Conservation (phyloP, 2,797 vertebrate genomes). For the Morelia viridis region DNA sequence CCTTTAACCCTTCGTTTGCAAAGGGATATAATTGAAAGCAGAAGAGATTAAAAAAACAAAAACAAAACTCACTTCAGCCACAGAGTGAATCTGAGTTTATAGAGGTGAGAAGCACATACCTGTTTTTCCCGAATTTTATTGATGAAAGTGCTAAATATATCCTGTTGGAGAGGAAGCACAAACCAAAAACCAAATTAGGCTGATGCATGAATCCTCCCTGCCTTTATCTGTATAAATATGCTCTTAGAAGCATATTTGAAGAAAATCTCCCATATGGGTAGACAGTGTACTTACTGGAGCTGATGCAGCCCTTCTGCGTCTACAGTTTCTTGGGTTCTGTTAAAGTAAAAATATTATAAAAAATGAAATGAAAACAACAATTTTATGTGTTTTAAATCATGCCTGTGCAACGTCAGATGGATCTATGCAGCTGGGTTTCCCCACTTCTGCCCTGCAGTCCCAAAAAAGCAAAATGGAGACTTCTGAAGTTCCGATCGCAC, state of each 20-base stretch:
- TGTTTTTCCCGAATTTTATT: conserved; percentile 2
- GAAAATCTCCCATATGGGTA: conserved; percentile 15
- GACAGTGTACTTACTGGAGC: conserved; percentile 53
- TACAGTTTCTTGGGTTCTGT: conserved; percentile 60
- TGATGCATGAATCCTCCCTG: background rate
- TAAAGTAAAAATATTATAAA: conserved; percentile 23
- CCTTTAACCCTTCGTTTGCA: background rate
- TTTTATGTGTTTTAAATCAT: background rate
- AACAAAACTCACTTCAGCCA: background rate
- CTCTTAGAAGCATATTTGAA: background rate
- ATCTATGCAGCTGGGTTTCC: too few relatives aligned
- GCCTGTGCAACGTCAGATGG: background rate
- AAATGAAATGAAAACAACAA: background rate
- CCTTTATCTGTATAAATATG: background rate
- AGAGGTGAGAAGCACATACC: background rate
- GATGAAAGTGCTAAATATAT: conserved; percentile 6
- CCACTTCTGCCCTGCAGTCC: background rate
- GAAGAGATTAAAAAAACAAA: background rate
- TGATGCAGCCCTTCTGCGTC: conserved; percentile 50
- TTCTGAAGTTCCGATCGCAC: background rate
- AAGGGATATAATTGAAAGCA: background rate
- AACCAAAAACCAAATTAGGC: background rate
- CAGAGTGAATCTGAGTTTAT: background rate
- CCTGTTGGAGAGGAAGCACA: background rate
- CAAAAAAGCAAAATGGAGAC: background rate